phyloP scores from a whole-genome alignment of 53 echinoderm and acorn worm species.

The Stichopus horrens region DNA sequence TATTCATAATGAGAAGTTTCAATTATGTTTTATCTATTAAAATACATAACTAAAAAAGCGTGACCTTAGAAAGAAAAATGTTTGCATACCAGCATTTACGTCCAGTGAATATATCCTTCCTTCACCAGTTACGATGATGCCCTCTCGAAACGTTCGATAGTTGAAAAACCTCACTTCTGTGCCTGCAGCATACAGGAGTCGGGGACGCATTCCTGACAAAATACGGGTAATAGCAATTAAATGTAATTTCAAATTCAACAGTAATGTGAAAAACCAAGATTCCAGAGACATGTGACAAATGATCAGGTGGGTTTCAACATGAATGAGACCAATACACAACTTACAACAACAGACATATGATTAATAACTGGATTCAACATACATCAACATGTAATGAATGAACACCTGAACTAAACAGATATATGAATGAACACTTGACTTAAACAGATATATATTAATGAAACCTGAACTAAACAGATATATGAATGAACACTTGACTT shows the following conservation, averaged over 20 bases:
- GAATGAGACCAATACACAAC: background rate
- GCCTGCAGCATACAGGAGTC: conserved; percentile 67
- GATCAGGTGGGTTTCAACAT: background rate
- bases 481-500: too few species aligned
- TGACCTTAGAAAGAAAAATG: too few species aligned
- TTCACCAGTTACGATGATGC: conserved; percentile 48
- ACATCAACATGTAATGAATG: too few species aligned
- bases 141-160: conserved; percentile 44
- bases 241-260: background rate
- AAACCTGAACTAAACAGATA: too few species aligned
- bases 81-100: conserved; percentile 33
- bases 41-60: too few species aligned
- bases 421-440: too few species aligned
- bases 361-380: too few species aligned
- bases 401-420: too few species aligned
- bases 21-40: too few species aligned
- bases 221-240: background rate
- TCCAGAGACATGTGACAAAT: background rate
- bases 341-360: background rate
- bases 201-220: conserved; percentile 49
- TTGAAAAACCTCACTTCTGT: conserved; percentile 61
- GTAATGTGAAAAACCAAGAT: background rate
- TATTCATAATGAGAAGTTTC: too few species aligned
- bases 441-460: too few species aligned
- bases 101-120: conserved; percentile 67